Evolutionary conservation across 2,888 invertebrate genomes (phyloP), one percentile per base, ranked within the genome.

Genomic region (Spilarctia lutea): DNA sequence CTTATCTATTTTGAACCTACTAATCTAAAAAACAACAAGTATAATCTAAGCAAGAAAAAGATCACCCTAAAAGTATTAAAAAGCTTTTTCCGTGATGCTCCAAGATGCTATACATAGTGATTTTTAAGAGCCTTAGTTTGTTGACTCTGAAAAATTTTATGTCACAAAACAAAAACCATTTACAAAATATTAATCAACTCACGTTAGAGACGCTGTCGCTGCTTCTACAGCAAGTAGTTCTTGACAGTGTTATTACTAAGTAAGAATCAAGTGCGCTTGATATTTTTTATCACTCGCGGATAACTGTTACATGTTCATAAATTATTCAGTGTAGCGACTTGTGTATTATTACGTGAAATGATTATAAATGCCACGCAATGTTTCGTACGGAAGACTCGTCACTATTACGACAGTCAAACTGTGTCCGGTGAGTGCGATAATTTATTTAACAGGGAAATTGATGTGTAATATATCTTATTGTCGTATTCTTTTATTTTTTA

Each of bases 321-420:
- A 68, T 52, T 16, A 65, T 75, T 63, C 63, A 63, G 71, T 77
- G 72, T 71, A 78, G 60, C 71, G 11, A 48, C 68, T 76, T n/a
- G 60, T 71, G 73, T 75, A 75, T 69, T 77, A 75, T 77, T 73
- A 82, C 72, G 65, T 78, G 73, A 71, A 74, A 68, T 35, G 68
- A 82, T 77, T 68, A 72, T 35, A 63, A 42, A 74, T 70, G 68
- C 75, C 83, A 84, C 80, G 76, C 81, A 74, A 84, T 45, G 27
- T 39, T 35, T 39, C 56, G 69, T 74, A 70, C 83, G 77, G 81
- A 80, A 84, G 75, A 24, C 3, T 65, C 52, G 42, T 75, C 20
- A 30, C 48, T 56, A 68, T 69, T 56, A 56, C 69, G 67, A 66
- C 60, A 66, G 35, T 45, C 66, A 30, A 27, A 24, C 33, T 45